A percentile compares a stretch with the other conserved stretches of the same genome.
Evolutionary conservation across 2,797 vertebrate genomes (phyloP).

Genomic region (Acanthopagrus latus): DNA sequence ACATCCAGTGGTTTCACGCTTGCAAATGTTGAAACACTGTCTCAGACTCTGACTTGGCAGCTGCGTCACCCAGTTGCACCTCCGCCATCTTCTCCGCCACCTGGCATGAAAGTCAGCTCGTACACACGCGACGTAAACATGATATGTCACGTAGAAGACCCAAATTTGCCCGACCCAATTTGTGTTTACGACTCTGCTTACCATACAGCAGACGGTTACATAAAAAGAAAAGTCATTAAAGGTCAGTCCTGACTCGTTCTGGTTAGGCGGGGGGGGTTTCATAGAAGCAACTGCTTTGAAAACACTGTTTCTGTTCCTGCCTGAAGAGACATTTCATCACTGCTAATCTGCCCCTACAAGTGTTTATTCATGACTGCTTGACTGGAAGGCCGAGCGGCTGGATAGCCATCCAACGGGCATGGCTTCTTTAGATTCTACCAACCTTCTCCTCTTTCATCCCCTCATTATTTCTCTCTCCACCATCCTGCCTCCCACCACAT

Average conservation of each 20-base stretch:
- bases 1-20: too few relatives aligned
- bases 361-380: constrained; percentile 49
- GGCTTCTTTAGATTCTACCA: constrained; percentile 56
- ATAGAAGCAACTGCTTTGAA: background rate
- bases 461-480: constrained; percentile 72
- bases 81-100: too few relatives aligned
- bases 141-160: too few relatives aligned
- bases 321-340: constrained; percentile 40
- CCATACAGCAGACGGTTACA: too few relatives aligned
- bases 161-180: too few relatives aligned
- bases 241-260: background rate
- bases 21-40: too few relatives aligned
- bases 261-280: background rate
- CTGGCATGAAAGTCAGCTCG: too few relatives aligned
- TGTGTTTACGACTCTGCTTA: too few relatives aligned
- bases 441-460: constrained; percentile 56
- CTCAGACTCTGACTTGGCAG: too few relatives aligned
- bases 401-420: constrained; percentile 37
- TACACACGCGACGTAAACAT: too few relatives aligned
- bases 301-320: background rate
- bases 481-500: constrained; percentile 38
- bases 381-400: constrained; percentile 19
- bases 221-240: background rate
- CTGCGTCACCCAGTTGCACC: too few relatives aligned
- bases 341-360: constrained; percentile 39